Conservation (phyloP, 2,888 invertebrate species). For the Gerris lacustris region DNA sequence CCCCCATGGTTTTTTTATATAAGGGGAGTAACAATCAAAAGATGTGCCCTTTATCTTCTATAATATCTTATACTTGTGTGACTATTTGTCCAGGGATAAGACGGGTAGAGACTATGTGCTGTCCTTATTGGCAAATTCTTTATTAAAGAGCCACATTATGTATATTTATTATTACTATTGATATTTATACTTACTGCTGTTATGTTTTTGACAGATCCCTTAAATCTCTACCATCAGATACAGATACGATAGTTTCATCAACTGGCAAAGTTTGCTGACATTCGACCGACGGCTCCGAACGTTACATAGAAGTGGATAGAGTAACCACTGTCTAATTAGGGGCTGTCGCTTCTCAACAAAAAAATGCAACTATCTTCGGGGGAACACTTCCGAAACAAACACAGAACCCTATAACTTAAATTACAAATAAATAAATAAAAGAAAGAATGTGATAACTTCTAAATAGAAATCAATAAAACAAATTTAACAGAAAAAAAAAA, state of each 20-base stretch:
- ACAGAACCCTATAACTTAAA: neutral
- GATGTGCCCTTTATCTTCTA: too few species aligned
- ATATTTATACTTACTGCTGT: neutral
- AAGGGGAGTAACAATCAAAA: too few species aligned
- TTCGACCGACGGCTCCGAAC: constrained; percentile 80
- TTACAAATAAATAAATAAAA: neutral
- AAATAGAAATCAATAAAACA: neutral
- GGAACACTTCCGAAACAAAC: neutral
- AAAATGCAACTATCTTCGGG: neutral
- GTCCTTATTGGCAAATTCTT: too few species aligned
- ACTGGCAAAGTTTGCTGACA: constrained; percentile 86
- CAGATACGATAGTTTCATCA: constrained; percentile 31
- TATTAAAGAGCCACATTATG: too few species aligned
- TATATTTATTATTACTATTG: too few species aligned
- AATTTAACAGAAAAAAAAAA: neutral
- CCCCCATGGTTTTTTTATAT: too few species aligned
- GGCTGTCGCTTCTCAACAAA: neutral
- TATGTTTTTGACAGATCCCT: constrained; percentile 44
- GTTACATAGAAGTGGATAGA: constrained; percentile 79
- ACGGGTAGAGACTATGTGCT: too few species aligned
- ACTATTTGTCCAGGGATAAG: too few species aligned
- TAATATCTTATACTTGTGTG: too few species aligned
- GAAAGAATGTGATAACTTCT: neutral
- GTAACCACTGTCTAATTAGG: constrained; percentile 78
- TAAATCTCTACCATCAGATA: constrained; percentile 43